Evolutionary conservation across 2,888 invertebrate species (phyloP).

Genomic region (Hypercompe scribonia): DNA sequence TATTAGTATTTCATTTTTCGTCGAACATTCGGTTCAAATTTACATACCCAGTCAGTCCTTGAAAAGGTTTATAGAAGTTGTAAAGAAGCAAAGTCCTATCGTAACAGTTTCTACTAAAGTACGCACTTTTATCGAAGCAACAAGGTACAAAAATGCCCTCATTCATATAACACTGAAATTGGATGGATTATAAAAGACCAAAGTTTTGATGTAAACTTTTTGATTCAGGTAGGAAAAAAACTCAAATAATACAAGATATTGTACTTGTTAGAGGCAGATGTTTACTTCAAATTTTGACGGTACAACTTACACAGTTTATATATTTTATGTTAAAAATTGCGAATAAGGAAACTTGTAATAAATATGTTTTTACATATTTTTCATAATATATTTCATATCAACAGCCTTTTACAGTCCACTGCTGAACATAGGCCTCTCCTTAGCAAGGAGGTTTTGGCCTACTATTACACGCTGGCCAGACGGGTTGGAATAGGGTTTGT

Average conservation of each 20-base stretch:
- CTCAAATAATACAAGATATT: not conserved
- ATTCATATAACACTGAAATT: conserved; percentile 17
- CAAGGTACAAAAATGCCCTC: conserved; percentile 14
- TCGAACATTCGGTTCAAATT: not conserved
- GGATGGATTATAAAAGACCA: conserved; percentile 33
- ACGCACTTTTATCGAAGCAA: conserved; percentile 8
- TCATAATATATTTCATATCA: no score
- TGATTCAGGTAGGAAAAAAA: conserved; percentile 11
- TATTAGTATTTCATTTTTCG: not conserved
- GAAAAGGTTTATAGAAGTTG: conserved; percentile 4
- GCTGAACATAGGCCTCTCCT: no score
- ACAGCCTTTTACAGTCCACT: no score
- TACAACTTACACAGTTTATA: not conserved
- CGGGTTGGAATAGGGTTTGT: no score
- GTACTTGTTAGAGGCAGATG: not conserved
- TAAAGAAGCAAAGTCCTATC: not conserved
- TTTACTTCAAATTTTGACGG: not conserved
- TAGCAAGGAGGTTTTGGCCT: no score
- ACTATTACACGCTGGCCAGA: no score
- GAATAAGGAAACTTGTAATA: not conserved
- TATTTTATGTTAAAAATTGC: not conserved
- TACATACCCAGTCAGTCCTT: not conserved
- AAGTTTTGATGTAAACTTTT: conserved; percentile 26
- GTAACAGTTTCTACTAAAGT: conserved; percentile 6
- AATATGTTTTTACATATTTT: no score